Evolutionary conservation across 2,888 invertebrate genomes (phyloP).

Genomic region (Pherbina coryleti): DNA sequence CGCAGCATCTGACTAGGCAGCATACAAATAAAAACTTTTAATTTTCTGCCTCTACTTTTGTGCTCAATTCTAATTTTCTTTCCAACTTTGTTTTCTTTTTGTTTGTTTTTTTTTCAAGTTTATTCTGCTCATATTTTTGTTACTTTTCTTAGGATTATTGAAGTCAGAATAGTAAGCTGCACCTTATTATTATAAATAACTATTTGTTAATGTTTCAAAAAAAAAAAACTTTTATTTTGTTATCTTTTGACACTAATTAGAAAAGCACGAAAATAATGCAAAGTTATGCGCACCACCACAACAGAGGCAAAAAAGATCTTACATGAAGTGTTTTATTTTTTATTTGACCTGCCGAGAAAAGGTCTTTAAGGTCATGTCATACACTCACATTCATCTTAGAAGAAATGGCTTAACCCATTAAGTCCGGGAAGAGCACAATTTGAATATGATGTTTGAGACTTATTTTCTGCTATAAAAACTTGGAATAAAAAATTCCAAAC

Average conservation of each 20-base stretch:
- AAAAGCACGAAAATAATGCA: neutral
- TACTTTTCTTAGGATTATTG: neutral
- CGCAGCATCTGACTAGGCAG: neutral
- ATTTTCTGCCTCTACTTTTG: slow-evolving; percentile 13
- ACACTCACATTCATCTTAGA: no score
- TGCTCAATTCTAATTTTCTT: slow-evolving; percentile 12
- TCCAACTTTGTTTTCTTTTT: neutral
- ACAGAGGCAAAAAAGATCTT: neutral
- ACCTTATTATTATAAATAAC: neutral
- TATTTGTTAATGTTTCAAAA: neutral
- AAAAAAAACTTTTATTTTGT: neutral
- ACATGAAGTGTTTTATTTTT: neutral
- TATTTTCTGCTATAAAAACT: no score
- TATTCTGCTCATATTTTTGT: neutral
- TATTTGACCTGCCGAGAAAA: neutral
- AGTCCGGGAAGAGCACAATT: no score
- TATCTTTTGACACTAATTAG: slow-evolving; percentile 27
- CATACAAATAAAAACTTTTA: slow-evolving; percentile 25
- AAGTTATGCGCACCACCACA: no score
- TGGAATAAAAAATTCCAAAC: no score
- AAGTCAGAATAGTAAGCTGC: neutral
- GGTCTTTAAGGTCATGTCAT: no score
- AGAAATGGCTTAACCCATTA: no score
- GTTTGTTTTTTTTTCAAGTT: neutral
- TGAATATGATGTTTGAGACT: no score